phyloP scores from a whole-genome alignment of 2,888 invertebrate genomes.

The Scaeva pyrastri region DNA sequence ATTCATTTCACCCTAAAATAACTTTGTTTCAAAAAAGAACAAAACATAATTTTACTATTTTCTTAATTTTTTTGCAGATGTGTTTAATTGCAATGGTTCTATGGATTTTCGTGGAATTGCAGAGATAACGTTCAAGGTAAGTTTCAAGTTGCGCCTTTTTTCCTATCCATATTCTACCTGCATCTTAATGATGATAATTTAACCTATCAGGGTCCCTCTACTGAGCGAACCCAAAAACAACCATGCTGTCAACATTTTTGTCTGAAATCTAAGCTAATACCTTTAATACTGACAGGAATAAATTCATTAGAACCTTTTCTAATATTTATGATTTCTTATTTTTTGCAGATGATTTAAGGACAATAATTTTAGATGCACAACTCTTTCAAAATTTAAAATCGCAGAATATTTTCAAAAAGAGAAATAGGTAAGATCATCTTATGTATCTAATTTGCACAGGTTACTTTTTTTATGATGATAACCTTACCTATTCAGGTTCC shows the following conservation, averaged over 20 bases:
- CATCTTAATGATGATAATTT: conserved; percentile 43
- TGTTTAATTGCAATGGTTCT: no score
- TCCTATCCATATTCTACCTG: neutral
- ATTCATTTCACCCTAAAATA: neutral
- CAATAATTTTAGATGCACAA: no score
- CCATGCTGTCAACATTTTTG: conserved; percentile 66
- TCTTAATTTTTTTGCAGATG: conserved; percentile 16
- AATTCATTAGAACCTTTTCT: neutral
- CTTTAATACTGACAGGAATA: no score
- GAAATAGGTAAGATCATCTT: neutral
- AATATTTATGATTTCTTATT: no score
- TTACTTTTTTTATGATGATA: conserved; percentile 36
- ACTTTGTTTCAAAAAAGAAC: neutral
- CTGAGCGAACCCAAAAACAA: conserved; percentile 76
- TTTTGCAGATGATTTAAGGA: neutral
- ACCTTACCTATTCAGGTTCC: conserved; percentile 72
- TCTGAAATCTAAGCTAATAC: conserved; percentile 24
- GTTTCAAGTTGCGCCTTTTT: neutral
- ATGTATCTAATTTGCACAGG: neutral
- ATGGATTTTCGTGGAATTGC: no score
- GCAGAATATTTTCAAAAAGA: no score
- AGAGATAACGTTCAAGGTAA: neutral
- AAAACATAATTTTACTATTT: neutral
- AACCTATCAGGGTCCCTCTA: conserved; percentile 77
- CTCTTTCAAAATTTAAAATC: no score